A percentile compares a stretch with the other conserved stretches of the same genome.
These are phyloP conservation scores for Rhagoletis pomonella DNA, from an alignment of 1,140 invertebrate genomes.

Conservation along the genomic window DNA sequence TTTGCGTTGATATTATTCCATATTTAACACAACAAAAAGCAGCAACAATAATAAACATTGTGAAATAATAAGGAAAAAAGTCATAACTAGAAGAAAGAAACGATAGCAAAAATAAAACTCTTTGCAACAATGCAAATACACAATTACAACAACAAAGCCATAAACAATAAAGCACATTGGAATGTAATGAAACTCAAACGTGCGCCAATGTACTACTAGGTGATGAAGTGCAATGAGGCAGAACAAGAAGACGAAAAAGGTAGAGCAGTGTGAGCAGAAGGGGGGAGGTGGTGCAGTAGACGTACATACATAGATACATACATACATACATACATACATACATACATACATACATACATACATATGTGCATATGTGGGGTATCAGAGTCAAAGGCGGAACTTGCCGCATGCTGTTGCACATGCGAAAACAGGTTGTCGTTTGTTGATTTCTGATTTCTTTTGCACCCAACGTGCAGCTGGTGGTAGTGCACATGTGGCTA, in stretches of 20 bases:
- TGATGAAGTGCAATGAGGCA: background rate
- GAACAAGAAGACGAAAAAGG: background rate
- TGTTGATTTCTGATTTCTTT: background rate
- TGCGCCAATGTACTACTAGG: background rate
- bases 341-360: background rate
- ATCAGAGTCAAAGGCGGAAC: background rate
- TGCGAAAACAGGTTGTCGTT: conserved; percentile 7
- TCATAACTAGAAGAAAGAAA: background rate
- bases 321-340: too few species aligned
- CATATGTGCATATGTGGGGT: too few species aligned
- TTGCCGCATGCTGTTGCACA: background rate
- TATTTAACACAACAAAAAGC: conserved; percentile 32
- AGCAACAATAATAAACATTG: background rate
- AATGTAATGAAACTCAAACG: conserved; percentile 15
- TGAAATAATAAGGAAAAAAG: background rate
- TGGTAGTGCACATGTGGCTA: background rate
- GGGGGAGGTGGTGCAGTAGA: background rate
- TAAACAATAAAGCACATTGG: conserved; percentile 17
- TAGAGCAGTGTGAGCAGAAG: background rate
- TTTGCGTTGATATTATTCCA: background rate
- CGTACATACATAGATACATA: background rate
- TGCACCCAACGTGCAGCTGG: background rate
- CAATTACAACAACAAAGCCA: conserved; percentile 10
- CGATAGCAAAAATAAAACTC: conserved; percentile 4
- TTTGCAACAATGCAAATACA: background rate